Evolutionary conservation across 2,888 invertebrate genomes (phyloP), one percentile per base, ranked within the genome.

Genomic region (Eledona agricola): DNA sequence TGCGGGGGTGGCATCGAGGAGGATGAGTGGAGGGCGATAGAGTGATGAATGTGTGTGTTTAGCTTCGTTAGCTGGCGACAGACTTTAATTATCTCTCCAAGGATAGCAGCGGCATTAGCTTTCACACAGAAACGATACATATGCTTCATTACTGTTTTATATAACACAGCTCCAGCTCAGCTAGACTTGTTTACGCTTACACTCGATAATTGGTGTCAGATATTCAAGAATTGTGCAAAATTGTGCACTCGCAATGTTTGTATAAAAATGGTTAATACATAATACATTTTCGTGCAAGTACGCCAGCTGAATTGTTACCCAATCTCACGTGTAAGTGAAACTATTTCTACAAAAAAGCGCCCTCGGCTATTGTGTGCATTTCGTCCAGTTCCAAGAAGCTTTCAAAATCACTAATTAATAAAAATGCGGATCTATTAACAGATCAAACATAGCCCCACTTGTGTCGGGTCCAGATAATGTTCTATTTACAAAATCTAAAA

Each of bases 71-170:
- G 72, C 68, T 66, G 70, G 63, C 72, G 73, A 73, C 73, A 72
- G 71, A 73, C 72, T 74, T 73, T 73, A 73, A 74, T 74, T 74
- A 73, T 73, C 72, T 72, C 73, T 73, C 74, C 70, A 72, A 73
- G 74, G 74, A 74, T 72, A 70, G 69, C 67, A 63, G 63, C 25
- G 62, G 66, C 58, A 65, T 65, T 64, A 65, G 60, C 60, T 55
- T 53, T 56, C 54, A 54, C 51, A 54, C 50, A 54, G 54, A 50
- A 51, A 35, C 55, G 47, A 51, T 54, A 57, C 53, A 55, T n/a
- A n/a, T 52, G 63, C 64, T 67, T 67, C 65, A 67, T 67, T 66
- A 65, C 63, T 61, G 62, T 65, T 66, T 67, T 64, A 63, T 66
- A 54, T 51, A 50, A 63, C 50, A 51, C 52, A 63, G 58, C 57